These are phyloP conservation scores for Leptopilina syphax DNA, from an alignment of 2,888 invertebrate genomes.

Conservation along the genomic window DNA sequence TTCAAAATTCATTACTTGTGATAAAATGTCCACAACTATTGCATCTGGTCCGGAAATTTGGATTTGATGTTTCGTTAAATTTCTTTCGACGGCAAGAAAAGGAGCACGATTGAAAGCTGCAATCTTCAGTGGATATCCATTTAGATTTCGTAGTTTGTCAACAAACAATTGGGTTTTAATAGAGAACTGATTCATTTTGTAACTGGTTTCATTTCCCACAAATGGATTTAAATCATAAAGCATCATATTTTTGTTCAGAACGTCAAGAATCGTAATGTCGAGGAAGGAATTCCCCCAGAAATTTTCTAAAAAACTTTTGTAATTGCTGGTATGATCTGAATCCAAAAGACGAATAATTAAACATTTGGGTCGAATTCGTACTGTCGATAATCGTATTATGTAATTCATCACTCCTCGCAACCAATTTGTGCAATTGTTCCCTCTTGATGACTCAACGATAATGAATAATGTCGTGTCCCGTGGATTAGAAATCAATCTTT, in stretches of 20 bases:
- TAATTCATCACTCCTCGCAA: neutral
- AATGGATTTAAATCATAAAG: neutral
- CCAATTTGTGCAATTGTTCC: neutral
- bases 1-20: neutral
- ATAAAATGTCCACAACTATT: neutral
- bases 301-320: neutral
- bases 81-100: neutral
- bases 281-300: neutral
- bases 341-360: neutral
- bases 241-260: accelerated
- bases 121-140: neutral
- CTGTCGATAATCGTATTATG: neutral
- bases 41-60: neutral
- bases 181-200: neutral
- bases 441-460: neutral
- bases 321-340: neutral
- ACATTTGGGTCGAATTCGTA: neutral
- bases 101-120: neutral
- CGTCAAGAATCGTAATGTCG: neutral
- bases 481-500: neutral
- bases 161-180: neutral
- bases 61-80: neutral
- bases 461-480: neutral
- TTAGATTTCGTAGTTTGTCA: neutral
- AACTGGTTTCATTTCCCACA: neutral